Conservation (phyloP, 2,888 invertebrate species). For the Ferdinandea cuprea region DNA sequence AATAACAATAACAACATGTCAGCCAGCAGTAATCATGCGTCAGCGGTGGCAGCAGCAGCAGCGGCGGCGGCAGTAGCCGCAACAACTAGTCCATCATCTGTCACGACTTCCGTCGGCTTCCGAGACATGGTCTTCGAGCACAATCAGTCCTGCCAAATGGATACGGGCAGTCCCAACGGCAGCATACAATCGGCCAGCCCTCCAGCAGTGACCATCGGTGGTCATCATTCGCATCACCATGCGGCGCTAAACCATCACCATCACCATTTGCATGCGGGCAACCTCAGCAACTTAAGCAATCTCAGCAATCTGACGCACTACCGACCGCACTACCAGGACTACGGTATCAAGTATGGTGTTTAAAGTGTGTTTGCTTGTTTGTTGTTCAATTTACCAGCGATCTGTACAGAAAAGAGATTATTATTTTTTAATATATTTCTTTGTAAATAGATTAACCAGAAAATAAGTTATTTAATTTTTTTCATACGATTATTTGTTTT, state of each 20-base stretch:
- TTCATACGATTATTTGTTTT: background rate
- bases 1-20: conserved; percentile 75
- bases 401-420: conserved; percentile 41
- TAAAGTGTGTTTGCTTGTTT: conserved; percentile 73
- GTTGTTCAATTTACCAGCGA: conserved; percentile 36
- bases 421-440: conserved; percentile 30
- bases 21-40: conserved; percentile 75
- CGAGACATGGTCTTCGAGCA: conserved; percentile 83
- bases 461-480: background rate
- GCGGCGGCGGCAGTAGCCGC: conserved; percentile 64
- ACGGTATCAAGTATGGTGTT: conserved; percentile 83
- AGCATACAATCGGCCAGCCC: conserved; percentile 83
- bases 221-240: conserved; percentile 79
- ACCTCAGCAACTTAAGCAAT: conserved; percentile 81
- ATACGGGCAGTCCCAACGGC: conserved; percentile 82
- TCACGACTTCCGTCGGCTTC: conserved; percentile 80
- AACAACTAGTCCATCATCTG: conserved; percentile 76
- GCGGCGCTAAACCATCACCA: conserved; percentile 78
- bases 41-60: conserved; percentile 47
- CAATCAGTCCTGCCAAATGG: conserved; percentile 83
- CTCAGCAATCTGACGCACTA: conserved; percentile 82
- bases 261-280: conserved; percentile 81
- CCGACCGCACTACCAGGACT: conserved; percentile 83
- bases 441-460: conserved; percentile 35
- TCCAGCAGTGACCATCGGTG: conserved; percentile 80